Conservation (phyloP, 2,113 vertebrate genomes). For the Gopherus evgoodei region DNA sequence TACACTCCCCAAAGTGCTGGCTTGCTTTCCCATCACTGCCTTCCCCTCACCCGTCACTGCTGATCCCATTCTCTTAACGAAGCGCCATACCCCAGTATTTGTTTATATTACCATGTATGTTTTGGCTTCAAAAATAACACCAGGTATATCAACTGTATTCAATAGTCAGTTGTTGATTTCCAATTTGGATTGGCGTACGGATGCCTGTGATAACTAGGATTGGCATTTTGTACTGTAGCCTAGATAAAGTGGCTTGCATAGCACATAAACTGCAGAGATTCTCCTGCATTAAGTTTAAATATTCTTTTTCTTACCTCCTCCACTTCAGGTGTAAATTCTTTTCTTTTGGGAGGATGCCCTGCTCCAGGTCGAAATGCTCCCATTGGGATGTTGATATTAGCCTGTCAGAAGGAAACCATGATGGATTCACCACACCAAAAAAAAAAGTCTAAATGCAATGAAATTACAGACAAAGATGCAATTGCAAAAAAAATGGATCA, state of each 20-base stretch:
- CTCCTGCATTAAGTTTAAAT: rapidly evolving
- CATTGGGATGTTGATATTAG: conserved; percentile 99
- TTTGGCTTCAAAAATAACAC: background rate
- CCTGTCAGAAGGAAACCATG: conserved; percentile 81
- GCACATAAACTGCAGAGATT: background rate
- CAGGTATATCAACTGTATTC: background rate
- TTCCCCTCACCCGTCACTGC: background rate
- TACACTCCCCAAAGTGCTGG: background rate
- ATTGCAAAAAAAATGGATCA: background rate
- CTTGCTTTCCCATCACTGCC: background rate
- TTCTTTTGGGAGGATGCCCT: conserved; percentile 94
- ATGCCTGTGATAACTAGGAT: background rate
- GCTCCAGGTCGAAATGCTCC: conserved; percentile 96
- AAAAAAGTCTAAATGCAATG: background rate
- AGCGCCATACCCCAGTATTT: background rate
- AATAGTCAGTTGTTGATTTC: background rate
- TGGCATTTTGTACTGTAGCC: background rate
- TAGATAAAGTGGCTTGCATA: background rate
- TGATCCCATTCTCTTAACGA: background rate
- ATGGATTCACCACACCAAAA: conserved; percentile 26
- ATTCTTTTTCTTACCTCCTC: conserved; percentile 86
- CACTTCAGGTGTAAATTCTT: conserved; percentile 87
- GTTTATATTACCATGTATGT: background rate
- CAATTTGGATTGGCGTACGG: background rate
- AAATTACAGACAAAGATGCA: background rate